Percentiles rank a stretch among this genome's conserved stretches.
Conservation (phyloP, 2,888 invertebrate species). For the Cremastinae sp. region DNA sequence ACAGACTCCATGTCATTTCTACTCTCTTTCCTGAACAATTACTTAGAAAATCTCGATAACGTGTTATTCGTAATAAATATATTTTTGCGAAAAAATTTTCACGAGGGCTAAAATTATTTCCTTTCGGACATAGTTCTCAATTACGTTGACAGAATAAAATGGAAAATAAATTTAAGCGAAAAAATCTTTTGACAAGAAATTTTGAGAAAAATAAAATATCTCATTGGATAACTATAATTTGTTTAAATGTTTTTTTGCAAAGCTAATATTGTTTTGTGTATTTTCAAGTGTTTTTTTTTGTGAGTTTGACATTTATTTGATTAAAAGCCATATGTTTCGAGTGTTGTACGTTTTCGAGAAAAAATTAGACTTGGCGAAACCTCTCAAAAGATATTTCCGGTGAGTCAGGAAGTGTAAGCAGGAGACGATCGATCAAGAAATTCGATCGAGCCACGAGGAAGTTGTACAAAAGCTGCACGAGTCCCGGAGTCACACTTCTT, state of each 20-base stretch:
- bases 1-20: background rate
- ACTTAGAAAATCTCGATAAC: background rate
- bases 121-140: too few relatives aligned
- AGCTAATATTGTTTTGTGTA: too few relatives aligned
- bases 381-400: conserved; percentile 30
- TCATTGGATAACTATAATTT: too few relatives aligned
- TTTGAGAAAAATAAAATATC: background rate
- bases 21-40: background rate
- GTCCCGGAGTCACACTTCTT: conserved; percentile 31
- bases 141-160: too few relatives aligned
- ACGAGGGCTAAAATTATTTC: too few relatives aligned
- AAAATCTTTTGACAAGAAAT: background rate
- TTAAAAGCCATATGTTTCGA: too few relatives aligned
- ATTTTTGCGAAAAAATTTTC: background rate
- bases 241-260: too few relatives aligned
- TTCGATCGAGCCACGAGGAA: conserved; percentile 39
- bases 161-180: too few relatives aligned
- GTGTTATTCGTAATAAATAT: too few relatives aligned
- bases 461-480: conserved; percentile 46
- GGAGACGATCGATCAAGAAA: conserved; percentile 10
- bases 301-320: too few relatives aligned
- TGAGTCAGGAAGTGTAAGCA: conserved; percentile 16
- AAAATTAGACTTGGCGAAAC: conserved; percentile 8
- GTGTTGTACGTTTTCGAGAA: background rate
- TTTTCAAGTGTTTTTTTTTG: too few relatives aligned